A percentile compares a stretch with the other conserved stretches of the same genome.
These are phyloP conservation scores for Tamias sibiricus DNA, from an alignment of 2,113 vertebrate species.

Conservation along the genomic window DNA sequence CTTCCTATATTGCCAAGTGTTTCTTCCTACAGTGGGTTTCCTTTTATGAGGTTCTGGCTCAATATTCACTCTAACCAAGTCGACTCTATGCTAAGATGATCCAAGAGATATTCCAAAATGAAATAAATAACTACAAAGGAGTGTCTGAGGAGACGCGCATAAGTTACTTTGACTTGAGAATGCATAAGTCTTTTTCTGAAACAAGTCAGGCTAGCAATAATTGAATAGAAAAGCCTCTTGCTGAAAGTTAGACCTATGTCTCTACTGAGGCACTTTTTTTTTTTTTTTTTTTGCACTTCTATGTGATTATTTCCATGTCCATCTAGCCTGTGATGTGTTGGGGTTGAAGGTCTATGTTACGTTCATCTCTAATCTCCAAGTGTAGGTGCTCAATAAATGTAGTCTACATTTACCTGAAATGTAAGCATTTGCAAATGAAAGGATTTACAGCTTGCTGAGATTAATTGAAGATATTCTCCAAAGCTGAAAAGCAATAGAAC, in stretches of 20 bases:
- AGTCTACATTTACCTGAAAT: neutral
- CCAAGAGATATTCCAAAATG: neutral
- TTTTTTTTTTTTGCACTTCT: neutral
- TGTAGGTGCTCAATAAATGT: neutral
- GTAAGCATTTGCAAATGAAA: conserved; percentile 35
- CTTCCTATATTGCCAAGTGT: neutral
- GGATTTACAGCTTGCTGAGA: conserved; percentile 34
- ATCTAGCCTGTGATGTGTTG: neutral
- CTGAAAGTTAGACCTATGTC: neutral
- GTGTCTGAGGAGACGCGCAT: neutral
- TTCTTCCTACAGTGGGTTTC: neutral
- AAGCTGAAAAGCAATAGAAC: conserved; percentile 42
- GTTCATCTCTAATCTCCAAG: neutral
- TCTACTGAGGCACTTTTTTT: neutral
- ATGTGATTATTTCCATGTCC: neutral
- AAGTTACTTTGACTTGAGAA: neutral
- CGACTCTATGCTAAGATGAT: neutral
- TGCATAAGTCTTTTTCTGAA: conserved; percentile 47
- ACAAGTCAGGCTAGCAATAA: conserved; percentile 14
- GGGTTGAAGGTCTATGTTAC: neutral
- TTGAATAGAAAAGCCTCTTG: conserved; percentile 32
- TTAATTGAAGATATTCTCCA: conserved; percentile 40
- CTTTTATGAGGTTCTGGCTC: neutral
- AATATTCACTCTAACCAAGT: neutral
- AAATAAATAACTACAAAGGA: neutral